Conservation (phyloP, 2,888 invertebrate species). For the Thecocarcelia acutangulata region DNA sequence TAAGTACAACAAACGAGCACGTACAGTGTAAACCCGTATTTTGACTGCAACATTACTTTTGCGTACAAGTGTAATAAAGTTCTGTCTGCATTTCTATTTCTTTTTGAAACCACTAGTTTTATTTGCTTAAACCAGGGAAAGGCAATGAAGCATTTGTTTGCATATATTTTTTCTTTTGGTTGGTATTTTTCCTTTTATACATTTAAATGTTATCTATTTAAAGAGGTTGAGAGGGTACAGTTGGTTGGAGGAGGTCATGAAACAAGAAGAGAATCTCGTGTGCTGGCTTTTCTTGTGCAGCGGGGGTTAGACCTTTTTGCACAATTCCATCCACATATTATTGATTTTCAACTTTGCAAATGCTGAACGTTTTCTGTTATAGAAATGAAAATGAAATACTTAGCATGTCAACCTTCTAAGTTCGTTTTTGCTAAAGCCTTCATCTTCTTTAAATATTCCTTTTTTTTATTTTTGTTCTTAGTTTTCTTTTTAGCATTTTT, state of each 20-base stretch:
- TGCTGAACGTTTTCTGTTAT: constrained; percentile 43
- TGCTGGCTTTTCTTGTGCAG: no score
- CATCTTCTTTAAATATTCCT: constrained; percentile 44
- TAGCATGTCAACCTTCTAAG: constrained; percentile 50
- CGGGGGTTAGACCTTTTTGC: constrained; percentile 11
- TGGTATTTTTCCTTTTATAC: background rate
- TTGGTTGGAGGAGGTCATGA: no score
- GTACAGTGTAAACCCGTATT: constrained; percentile 11
- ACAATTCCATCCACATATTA: constrained; percentile 59
- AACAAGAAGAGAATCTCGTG: no score
- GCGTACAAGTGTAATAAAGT: background rate
- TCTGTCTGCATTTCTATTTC: constrained; percentile 14
- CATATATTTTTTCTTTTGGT: no score
- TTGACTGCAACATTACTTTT: constrained; percentile 31
- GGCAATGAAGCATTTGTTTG: background rate
- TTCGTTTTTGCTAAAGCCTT: constrained; percentile 36
- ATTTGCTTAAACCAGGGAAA: background rate
- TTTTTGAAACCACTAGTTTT: constrained; percentile 16
- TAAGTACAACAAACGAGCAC: background rate
- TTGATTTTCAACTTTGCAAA: constrained; percentile 62
- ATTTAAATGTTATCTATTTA: background rate
- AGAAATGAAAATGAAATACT: constrained; percentile 22
- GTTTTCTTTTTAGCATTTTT: no score
- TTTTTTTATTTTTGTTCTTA: constrained; percentile 5
- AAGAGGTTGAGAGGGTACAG: background rate